phyloP scores from a whole-genome alignment of 2,113 vertebrate species.

The Ovis canadensis region DNA sequence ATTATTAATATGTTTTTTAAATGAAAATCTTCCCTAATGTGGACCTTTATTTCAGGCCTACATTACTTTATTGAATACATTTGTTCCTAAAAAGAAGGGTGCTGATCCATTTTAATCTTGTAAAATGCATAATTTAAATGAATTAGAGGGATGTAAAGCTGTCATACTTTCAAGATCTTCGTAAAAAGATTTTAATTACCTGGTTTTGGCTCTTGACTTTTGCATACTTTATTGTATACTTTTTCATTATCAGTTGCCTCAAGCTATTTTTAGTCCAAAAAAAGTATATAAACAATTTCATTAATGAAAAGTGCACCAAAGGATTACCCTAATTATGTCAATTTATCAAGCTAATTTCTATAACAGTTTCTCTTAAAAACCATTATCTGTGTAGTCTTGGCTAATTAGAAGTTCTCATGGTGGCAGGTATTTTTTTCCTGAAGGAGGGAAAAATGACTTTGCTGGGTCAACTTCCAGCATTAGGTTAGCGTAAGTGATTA shows the following conservation, averaged over 20 bases:
- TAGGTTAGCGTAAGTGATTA: neutral
- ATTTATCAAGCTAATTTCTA: neutral
- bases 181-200: neutral
- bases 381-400: neutral
- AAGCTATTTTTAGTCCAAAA: neutral
- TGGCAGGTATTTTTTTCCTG: neutral
- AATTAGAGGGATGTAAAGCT: constrained; percentile 9
- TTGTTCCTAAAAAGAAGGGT: neutral
- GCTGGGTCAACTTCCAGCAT: neutral
- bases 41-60: neutral
- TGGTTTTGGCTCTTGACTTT: neutral
- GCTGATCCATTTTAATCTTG: neutral
- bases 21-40: neutral
- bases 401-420: neutral
- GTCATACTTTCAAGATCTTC: neutral
- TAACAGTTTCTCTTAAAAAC: neutral
- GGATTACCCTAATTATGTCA: neutral
- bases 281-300: neutral
- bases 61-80: neutral
- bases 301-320: neutral
- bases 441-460: neutral
- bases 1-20: neutral
- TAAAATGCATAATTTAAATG: neutral
- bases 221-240: neutral
- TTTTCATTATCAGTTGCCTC: neutral